Evolutionary conservation across 2,888 invertebrate species (phyloP), one percentile per base, ranked within the genome.

Genomic region (Yponomeuta malinellus): DNA sequence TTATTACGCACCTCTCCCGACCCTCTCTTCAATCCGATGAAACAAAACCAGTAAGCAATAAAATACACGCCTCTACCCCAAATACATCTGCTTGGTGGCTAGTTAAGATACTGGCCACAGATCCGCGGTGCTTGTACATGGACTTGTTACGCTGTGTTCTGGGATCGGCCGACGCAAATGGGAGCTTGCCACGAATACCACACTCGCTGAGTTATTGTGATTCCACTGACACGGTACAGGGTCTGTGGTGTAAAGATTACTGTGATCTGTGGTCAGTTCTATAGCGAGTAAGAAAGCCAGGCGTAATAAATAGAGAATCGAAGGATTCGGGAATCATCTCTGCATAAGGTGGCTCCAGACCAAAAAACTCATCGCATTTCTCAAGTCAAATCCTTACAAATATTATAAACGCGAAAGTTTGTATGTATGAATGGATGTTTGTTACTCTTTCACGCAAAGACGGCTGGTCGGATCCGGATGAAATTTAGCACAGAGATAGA

Each of bases 131-230:
- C 52, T 59, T 59, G 64, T 31, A 31, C 31, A 23, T 33, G 37
- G 68, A 69, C 31, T 69, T 69, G 67, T 67, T 67, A 43, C 37
- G 67, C 43, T 29, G 3, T 65, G 67, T 67, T 43, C 12, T 69
- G 76, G 77, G 77, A 81, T 83, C 81, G 72, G 72, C 23, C 73
- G 68, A 76, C 71, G 75, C 76, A 76, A 84, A 84, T 79, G 81
- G 82, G 74, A 75, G 76, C 79, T 83, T 81, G 82, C 81, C 84
- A 84, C 83, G 84, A 82, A 83, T 78, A 78, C 75, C 74, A 73
- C 69, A 9, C 52, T 59, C 1, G 52, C 52, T 59, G 52, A 59
- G 52, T 59, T 43, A 71, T 81, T 83, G 83, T 81, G 79, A 79
- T 76, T 29, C 65, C 31, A 29, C 52, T 65, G 65, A 65, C 65